Conservation (phyloP, 2,888 invertebrate species). For the Drosophila niveifrons region DNA sequence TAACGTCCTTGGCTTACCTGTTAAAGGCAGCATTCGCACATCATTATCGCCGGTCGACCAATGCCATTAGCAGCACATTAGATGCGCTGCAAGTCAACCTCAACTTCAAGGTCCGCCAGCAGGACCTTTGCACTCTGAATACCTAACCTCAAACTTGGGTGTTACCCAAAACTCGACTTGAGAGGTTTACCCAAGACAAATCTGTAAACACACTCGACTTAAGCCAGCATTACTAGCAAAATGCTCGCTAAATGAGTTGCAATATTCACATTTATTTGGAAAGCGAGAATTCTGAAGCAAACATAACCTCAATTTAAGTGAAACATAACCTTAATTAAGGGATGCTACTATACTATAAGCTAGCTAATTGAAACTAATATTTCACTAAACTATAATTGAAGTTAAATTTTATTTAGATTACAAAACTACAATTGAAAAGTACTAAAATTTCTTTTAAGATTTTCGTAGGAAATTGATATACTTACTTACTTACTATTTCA, state of each 20-base stretch:
- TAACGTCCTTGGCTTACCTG: slow-evolving; percentile 38
- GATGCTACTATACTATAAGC: too few relatives aligned
- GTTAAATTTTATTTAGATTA: too few relatives aligned
- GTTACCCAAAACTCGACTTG: not conserved
- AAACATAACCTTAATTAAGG: not conserved
- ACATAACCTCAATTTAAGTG: slow-evolving; percentile 2
- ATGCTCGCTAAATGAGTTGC: slow-evolving; percentile 60
- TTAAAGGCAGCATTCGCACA: slow-evolving; percentile 66
- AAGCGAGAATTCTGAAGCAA: not conserved
- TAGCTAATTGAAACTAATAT: too few relatives aligned
- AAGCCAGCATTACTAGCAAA: not conserved
- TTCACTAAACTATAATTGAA: too few relatives aligned
- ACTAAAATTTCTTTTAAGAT: too few relatives aligned
- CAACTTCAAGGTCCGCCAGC: slow-evolving; percentile 10
- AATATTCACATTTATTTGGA: slow-evolving; percentile 32
- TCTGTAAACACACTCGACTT: slow-evolving; percentile 3
- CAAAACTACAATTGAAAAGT: too few relatives aligned
- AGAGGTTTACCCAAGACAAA: not conserved
- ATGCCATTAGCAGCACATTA: slow-evolving; percentile 75
- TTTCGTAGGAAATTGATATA: too few relatives aligned
- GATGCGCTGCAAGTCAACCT: slow-evolving; percentile 52
- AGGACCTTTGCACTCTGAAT: slow-evolving; percentile 11
- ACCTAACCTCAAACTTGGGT: slow-evolving; percentile 20
- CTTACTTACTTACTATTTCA: too few relatives aligned
- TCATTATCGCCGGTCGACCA: slow-evolving; percentile 79